Evolutionary conservation across 2,888 invertebrate species (phyloP).

Genomic region (Catocala nupta): DNA sequence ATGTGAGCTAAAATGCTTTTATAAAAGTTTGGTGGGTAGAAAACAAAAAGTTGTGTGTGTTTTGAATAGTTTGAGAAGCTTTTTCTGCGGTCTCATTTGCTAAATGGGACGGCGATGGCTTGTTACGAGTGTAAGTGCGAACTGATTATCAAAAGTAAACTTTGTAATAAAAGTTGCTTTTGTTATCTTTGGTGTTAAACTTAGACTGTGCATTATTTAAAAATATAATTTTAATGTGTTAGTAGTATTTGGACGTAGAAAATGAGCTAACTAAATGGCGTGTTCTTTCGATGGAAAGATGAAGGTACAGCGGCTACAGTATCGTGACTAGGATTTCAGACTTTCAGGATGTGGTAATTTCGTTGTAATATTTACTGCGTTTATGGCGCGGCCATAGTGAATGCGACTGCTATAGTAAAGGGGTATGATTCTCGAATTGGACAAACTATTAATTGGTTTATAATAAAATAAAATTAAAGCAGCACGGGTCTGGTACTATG

Average conservation of each 20-base stretch:
- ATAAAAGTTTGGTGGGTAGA: constrained; percentile 58
- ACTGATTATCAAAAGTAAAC: constrained; percentile 12
- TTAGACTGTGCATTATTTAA: background rate
- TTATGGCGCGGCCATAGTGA: too few species aligned
- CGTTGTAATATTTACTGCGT: too few species aligned
- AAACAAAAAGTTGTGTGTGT: constrained; percentile 52
- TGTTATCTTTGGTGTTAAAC: background rate
- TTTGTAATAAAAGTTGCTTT: constrained; percentile 3
- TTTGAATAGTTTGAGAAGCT: constrained; percentile 42
- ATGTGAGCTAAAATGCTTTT: constrained; percentile 66
- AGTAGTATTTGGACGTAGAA: background rate
- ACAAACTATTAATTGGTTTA: too few species aligned
- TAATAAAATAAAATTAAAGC: too few species aligned
- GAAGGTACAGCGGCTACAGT: too few species aligned
- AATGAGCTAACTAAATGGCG: too few species aligned
- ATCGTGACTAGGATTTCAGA: too few species aligned
- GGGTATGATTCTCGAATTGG: too few species aligned
- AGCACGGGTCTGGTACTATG: too few species aligned
- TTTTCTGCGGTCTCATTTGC: constrained; percentile 39
- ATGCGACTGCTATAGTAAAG: too few species aligned
- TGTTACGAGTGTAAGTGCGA: constrained; percentile 14
- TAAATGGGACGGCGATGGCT: constrained; percentile 27
- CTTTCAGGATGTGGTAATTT: too few species aligned
- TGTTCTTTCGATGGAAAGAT: too few species aligned
- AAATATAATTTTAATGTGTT: background rate